Conservation (phyloP, 2,113 vertebrate genomes). For the Zosterops borbonicus region DNA sequence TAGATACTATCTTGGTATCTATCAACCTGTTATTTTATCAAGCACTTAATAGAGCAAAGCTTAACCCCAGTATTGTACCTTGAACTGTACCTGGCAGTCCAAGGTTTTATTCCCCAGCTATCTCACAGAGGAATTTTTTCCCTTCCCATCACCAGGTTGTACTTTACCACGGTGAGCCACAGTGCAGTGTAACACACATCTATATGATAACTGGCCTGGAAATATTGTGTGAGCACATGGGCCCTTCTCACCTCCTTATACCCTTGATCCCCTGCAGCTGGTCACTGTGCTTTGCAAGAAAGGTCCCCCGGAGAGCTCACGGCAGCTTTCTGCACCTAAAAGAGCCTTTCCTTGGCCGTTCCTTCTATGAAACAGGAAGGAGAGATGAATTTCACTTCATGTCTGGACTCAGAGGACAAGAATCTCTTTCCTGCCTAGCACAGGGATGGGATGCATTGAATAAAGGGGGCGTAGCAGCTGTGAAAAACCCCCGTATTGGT, state of each 20-base stretch:
- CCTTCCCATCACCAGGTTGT: neutral
- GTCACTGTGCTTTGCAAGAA: neutral
- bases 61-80: neutral
- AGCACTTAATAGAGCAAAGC: neutral
- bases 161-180: neutral
- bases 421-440: neutral
- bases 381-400: neutral
- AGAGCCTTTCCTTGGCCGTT: neutral
- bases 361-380: neutral
- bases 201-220: accelerated
- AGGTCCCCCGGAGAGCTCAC: neutral
- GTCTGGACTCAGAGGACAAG: neutral
- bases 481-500: neutral
- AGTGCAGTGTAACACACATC: neutral
- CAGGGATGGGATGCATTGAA: neutral
- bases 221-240: accelerated
- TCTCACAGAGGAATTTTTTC: neutral
- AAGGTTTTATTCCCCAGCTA: neutral
- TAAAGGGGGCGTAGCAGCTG: neutral
- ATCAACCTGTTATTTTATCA: neutral
- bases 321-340: neutral
- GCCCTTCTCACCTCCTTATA: neutral
- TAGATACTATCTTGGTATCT: neutral
- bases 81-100: neutral
- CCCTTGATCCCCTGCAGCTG: neutral